These are phyloP conservation scores for Spicauda simplicius DNA, from an alignment of 2,888 invertebrate genomes.

Conservation along the genomic window DNA sequence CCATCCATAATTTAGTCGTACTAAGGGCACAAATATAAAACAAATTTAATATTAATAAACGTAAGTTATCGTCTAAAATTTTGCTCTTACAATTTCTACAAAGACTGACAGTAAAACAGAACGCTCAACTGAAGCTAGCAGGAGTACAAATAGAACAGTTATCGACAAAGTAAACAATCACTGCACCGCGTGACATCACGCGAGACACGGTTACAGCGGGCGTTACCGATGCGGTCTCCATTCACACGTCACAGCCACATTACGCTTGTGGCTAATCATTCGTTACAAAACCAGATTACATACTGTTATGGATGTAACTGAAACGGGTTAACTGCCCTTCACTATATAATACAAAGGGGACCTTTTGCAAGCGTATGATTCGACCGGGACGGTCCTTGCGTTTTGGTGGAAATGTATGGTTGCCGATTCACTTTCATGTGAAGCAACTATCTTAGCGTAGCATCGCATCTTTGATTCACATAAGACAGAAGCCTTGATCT, in stretches of 20 bases:
- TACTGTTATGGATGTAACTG: constrained; percentile 21
- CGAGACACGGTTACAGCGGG: constrained; percentile 17
- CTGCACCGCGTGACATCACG: constrained; percentile 17
- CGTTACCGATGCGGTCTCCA: constrained; percentile 12
- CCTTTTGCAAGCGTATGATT: too few relatives aligned
- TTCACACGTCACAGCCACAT: constrained; percentile 29
- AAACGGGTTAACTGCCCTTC: not conserved
- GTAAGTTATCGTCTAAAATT: not conserved
- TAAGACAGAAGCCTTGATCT: too few relatives aligned
- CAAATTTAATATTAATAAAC: too few relatives aligned
- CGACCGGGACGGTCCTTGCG: too few relatives aligned
- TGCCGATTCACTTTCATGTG: too few relatives aligned
- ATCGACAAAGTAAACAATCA: constrained; percentile 25
- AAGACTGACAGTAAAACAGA: not conserved
- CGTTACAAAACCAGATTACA: constrained; percentile 30
- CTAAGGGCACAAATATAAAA: too few relatives aligned
- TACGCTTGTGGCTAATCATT: constrained; percentile 30
- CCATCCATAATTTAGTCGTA: too few relatives aligned
- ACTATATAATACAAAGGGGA: not conserved
- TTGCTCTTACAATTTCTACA: not conserved
- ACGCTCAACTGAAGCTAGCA: not conserved
- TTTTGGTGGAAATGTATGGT: too few relatives aligned
- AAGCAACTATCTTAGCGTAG: too few relatives aligned
- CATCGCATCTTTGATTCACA: too few relatives aligned
- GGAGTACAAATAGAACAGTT: constrained; percentile 7